Conservation (phyloP, 2,113 vertebrate genomes). For the Paradoxurus hermaphroditus region DNA sequence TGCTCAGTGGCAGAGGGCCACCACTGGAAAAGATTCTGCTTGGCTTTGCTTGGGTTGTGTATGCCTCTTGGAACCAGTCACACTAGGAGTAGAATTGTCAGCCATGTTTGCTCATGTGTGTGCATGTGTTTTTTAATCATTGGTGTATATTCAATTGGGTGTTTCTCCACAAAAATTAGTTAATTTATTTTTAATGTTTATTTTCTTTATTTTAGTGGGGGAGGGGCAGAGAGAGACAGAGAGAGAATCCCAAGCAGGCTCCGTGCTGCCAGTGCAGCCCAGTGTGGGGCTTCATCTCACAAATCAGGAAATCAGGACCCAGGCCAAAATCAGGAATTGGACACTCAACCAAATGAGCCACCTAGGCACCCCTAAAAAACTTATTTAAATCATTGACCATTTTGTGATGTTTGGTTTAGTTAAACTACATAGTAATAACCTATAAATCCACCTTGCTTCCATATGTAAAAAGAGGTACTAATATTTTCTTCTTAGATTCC, state of each 20-base stretch:
- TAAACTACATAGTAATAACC: not conserved
- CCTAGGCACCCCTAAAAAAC: not conserved
- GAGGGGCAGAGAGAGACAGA: no score
- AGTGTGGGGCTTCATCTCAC: no score
- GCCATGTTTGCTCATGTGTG: not conserved
- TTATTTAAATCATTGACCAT: not conserved
- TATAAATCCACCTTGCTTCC: not conserved
- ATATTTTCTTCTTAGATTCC: not conserved
- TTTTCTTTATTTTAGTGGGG: no score
- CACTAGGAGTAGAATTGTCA: not conserved
- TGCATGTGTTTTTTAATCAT: not conserved
- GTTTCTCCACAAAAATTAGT: not conserved
- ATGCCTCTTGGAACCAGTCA: not conserved
- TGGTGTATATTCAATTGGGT: not conserved
- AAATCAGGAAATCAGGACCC: no score
- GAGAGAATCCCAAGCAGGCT: no score
- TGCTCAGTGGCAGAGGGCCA: not conserved
- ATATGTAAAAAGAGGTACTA: not conserved
- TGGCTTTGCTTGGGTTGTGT: not conserved
- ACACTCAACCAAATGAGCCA: no score
- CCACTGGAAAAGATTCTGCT: not conserved
- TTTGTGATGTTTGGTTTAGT: not conserved
- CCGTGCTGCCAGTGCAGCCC: no score
- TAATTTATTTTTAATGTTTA: no score
- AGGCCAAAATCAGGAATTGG: no score